Evolutionary conservation across 1,140 invertebrate species (phyloP).

Genomic region (Cyclina sinensis): DNA sequence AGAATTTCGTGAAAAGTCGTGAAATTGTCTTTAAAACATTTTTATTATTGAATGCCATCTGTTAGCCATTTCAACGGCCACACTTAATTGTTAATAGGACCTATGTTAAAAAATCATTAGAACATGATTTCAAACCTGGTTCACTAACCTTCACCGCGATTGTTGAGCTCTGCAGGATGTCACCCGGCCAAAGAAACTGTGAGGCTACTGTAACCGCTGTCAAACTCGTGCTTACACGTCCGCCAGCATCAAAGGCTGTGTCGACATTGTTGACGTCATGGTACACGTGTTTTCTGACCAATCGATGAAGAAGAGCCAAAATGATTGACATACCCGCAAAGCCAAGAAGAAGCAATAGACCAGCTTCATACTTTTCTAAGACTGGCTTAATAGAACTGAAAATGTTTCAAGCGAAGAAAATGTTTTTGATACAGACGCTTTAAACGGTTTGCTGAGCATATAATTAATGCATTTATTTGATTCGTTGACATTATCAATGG

Average conservation of each 20-base stretch:
- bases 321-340: conserved; percentile 82
- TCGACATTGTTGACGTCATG: conserved; percentile 82
- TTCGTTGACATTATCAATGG: too few species aligned
- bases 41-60: too few species aligned
- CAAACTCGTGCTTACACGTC: conserved; percentile 78
- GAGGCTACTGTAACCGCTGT: conserved; percentile 81
- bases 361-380: conserved; percentile 75
- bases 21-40: too few species aligned
- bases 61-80: too few species aligned
- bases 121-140: background rate
- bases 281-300: conserved; percentile 80
- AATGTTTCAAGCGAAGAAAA: too few species aligned
- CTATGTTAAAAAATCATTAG: too few species aligned
- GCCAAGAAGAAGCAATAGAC: conserved; percentile 76
- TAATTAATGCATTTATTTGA: too few species aligned
- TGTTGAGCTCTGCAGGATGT: conserved; percentile 79
- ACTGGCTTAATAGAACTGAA: conserved; percentile 58
- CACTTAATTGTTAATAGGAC: too few species aligned
- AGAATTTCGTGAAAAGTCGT: too few species aligned
- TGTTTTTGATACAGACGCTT: too few species aligned
- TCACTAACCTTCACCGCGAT: conserved; percentile 77
- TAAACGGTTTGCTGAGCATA: too few species aligned
- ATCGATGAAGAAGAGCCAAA: conserved; percentile 79
- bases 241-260: conserved; percentile 86
- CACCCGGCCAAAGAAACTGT: conserved; percentile 80